Percentiles rank a stretch among this genome's conserved stretches.
These are phyloP conservation scores for Campopleginae sp. DNA, from an alignment of 2,888 invertebrate genomes.

Conservation along the genomic window DNA sequence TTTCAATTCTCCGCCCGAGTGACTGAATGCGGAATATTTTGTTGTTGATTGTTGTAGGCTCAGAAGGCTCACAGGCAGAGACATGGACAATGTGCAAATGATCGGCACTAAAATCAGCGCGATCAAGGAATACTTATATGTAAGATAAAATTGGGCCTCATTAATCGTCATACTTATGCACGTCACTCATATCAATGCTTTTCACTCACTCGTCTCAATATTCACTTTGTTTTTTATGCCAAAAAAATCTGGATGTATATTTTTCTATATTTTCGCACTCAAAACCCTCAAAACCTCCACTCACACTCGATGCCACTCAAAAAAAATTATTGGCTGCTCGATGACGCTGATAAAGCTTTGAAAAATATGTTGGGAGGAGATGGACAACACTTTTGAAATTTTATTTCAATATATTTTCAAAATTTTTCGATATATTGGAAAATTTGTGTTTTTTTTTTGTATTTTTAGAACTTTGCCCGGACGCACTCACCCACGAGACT, in stretches of 20 bases:
- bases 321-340: neutral
- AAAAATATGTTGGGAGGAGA: neutral
- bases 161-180: conserved; percentile 57
- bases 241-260: neutral
- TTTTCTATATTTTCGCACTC: neutral
- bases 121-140: conserved; percentile 84
- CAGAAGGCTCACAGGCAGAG: conserved; percentile 81
- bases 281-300: neutral
- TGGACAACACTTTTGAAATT: neutral
- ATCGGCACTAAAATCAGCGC: conserved; percentile 84
- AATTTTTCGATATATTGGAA: neutral
- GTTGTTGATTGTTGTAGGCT: conserved; percentile 83
- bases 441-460: conserved; percentile 60
- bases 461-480: conserved; percentile 82
- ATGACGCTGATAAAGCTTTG: neutral
- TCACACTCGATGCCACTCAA: neutral
- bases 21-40: conserved; percentile 80
- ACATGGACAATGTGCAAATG: conserved; percentile 84
- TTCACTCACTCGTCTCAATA: neutral
- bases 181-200: conserved; percentile 19
- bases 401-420: neutral
- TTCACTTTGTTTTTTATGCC: neutral
- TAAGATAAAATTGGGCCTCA: conserved; percentile 77
- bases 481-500: conserved; percentile 83
- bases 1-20: conserved; percentile 63